Evolutionary conservation across 2,888 invertebrate species (phyloP).

Genomic region (Caradrina kadenii): DNA sequence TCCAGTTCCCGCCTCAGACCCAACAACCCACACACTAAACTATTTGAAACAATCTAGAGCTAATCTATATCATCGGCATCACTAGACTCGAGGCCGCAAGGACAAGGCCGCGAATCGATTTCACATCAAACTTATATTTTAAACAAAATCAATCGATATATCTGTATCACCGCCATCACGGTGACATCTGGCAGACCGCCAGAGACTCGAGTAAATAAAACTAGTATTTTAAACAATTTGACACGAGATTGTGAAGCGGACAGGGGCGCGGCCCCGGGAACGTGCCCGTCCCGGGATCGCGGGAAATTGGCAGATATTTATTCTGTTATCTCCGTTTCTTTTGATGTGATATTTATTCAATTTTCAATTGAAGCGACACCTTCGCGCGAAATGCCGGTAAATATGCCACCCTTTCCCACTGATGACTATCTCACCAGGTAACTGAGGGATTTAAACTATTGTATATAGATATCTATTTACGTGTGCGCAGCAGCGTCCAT

Average conservation of each 20-base stretch:
- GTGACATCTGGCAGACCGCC: constrained; percentile 30
- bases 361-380: not conserved
- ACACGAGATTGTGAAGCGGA: constrained; percentile 58
- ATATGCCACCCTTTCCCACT: not conserved
- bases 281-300: constrained; percentile 6
- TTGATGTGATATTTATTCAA: constrained; percentile 1
- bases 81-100: not conserved
- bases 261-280: constrained; percentile 17
- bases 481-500: too few species aligned
- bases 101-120: constrained; percentile 31
- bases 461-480: too few species aligned
- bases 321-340: constrained; percentile 16
- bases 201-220: constrained; percentile 37
- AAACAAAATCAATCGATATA: constrained; percentile 24
- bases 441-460: too few species aligned
- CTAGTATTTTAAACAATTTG: constrained; percentile 55
- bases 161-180: not conserved
- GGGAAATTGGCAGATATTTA: constrained; percentile 46
- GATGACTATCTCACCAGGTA: not conserved
- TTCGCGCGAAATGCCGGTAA: not conserved
- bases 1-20: not conserved
- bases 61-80: constrained; percentile 4
- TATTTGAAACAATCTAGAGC: constrained; percentile 6
- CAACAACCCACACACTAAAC: not conserved
- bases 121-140: constrained; percentile 37